Percentiles rank a stretch among this genome's conserved stretches.
phyloP scores from a whole-genome alignment of 1,140 invertebrate species.

The Cecropterus lyciades region DNA sequence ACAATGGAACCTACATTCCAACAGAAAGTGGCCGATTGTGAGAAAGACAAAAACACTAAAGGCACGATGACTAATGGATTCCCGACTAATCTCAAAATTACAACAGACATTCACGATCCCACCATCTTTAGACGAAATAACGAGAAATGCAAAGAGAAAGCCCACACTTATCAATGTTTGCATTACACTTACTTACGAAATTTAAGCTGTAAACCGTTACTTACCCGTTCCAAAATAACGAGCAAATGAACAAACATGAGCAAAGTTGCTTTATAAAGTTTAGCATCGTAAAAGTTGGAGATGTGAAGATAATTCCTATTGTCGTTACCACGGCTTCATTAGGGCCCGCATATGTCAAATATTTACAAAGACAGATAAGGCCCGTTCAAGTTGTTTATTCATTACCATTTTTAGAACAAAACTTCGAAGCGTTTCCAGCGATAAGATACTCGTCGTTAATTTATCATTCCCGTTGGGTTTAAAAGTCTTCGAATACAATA shows the following conservation, averaged over 20 bases:
- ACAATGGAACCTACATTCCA: constrained; percentile 25
- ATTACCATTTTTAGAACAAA: constrained; percentile 63
- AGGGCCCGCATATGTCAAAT: constrained; percentile 65
- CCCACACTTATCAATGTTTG: constrained; percentile 53
- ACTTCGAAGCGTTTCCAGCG: constrained; percentile 43
- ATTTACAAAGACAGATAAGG: constrained; percentile 62
- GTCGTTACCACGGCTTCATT: constrained; percentile 59
- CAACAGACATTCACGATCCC: constrained; percentile 41
- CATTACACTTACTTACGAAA: constrained; percentile 57
- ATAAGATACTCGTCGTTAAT: constrained; percentile 46
- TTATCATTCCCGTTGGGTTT: constrained; percentile 43
- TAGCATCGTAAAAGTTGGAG: constrained; percentile 49
- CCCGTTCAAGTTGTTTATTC: constrained; percentile 51
- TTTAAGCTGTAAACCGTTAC: constrained; percentile 53
- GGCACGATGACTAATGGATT: constrained; percentile 39
- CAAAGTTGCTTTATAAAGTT: constrained; percentile 45
- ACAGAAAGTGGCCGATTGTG: constrained; percentile 20
- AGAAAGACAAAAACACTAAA: constrained; percentile 32
- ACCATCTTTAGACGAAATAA: constrained; percentile 48
- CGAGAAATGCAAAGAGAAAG: constrained; percentile 59
- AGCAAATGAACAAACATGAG: constrained; percentile 35
- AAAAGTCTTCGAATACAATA: constrained; percentile 45
- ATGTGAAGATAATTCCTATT: constrained; percentile 58
- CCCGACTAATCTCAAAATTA: constrained; percentile 40
- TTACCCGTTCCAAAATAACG: constrained; percentile 44